Evolutionary conservation across 2,797 vertebrate genomes (phyloP).

Genomic region (Urosaurus nigricauda): DNA sequence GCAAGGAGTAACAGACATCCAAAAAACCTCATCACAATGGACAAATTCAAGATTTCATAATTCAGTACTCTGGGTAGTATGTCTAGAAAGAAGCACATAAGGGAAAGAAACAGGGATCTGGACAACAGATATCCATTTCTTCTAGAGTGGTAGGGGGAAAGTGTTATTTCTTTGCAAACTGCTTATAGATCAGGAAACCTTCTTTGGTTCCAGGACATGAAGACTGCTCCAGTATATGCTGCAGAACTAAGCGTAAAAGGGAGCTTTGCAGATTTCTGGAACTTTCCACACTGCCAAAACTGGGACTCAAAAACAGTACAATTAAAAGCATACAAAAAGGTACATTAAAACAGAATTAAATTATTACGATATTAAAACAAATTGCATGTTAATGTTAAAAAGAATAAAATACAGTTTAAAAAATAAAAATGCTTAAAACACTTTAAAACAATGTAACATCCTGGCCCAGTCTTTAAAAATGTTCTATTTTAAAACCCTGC

Average conservation of each 20-base stretch:
- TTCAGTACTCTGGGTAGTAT: not conserved
- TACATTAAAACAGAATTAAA: too few species aligned
- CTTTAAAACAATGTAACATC: too few species aligned
- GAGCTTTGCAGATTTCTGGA: not conserved
- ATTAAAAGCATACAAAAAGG: too few species aligned
- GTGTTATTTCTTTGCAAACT: not conserved
- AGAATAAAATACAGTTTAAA: too few species aligned
- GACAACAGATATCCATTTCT: not conserved
- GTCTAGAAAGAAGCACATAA: not conserved
- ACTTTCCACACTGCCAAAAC: too few species aligned
- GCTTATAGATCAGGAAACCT: not conserved
- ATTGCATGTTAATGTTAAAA: too few species aligned
- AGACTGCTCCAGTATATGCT: not conserved
- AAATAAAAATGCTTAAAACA: too few species aligned
- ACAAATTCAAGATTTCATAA: not conserved
- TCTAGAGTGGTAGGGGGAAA: not conserved
- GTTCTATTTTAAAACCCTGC: too few species aligned
- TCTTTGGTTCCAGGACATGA: not conserved
- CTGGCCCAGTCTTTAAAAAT: too few species aligned
- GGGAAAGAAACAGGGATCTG: not conserved
- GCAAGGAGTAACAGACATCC: not conserved
- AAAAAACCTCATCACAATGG: not conserved
- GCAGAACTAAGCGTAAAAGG: not conserved
- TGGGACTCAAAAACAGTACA: too few species aligned
- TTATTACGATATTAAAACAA: too few species aligned